Evolutionary conservation across 2,113 vertebrate species (phyloP).

Genomic region (Tringa solitaria): DNA sequence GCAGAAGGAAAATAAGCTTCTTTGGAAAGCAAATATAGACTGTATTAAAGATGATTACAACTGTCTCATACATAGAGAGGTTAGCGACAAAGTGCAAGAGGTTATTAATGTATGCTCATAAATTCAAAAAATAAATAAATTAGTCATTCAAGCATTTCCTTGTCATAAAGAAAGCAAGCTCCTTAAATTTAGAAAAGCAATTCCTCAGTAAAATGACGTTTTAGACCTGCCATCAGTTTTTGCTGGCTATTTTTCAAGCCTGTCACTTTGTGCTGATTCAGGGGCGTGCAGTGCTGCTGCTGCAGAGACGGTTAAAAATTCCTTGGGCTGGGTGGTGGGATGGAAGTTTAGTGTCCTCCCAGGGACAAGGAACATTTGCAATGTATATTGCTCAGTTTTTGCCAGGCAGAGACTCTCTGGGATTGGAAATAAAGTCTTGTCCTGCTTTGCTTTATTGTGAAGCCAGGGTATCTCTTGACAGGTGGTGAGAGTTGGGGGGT

Average conservation of each 20-base stretch:
- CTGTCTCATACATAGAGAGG: background rate
- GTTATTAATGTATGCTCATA: background rate
- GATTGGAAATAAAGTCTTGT: background rate
- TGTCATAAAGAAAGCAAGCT: background rate
- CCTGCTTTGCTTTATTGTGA: background rate
- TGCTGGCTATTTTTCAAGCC: background rate
- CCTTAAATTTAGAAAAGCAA: background rate
- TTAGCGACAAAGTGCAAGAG: background rate
- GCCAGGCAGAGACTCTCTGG: background rate
- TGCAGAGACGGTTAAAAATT: background rate
- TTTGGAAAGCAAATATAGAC: background rate
- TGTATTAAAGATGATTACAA: background rate
- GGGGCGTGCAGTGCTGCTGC: background rate
- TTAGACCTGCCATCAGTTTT: background rate
- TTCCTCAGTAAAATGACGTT: background rate
- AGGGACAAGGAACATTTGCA: background rate
- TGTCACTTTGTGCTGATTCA: conserved; percentile 31
- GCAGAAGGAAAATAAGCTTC: background rate
- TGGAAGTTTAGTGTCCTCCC: background rate
- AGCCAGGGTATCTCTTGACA: no score
- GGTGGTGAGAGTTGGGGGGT: no score
- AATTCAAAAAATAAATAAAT: background rate
- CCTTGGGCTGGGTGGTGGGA: background rate
- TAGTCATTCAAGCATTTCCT: background rate
- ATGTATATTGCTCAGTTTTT: background rate